Evolutionary conservation across 2,888 invertebrate species (phyloP).

Genomic region (Syritta pipiens): DNA sequence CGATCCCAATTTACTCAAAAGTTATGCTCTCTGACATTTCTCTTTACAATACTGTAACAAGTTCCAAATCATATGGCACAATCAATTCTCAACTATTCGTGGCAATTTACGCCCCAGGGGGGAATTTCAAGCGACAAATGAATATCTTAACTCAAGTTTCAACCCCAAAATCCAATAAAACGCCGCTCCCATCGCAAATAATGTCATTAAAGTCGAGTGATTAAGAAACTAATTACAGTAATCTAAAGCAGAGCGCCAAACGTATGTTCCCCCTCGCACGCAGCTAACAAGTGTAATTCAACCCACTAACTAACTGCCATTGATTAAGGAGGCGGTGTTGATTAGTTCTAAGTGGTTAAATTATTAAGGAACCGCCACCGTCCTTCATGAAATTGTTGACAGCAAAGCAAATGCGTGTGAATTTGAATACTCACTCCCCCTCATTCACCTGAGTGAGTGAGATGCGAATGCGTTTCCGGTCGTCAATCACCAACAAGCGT

Average conservation of each 20-base stretch:
- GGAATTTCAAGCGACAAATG: too few species aligned
- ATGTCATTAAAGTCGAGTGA: conserved; percentile 8
- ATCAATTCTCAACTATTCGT: too few species aligned
- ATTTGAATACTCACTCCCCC: too few species aligned
- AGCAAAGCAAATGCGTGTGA: conserved; percentile 5
- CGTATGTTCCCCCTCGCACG: not conserved
- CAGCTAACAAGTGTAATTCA: conserved; percentile 18
- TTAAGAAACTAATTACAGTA: conserved; percentile 23
- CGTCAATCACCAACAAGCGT: not conserved
- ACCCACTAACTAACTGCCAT: not conserved
- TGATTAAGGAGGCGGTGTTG: conserved; percentile 10
- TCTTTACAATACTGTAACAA: too few species aligned
- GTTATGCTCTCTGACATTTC: too few species aligned
- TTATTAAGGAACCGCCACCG: conserved; percentile 23
- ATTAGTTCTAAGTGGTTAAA: conserved; percentile 24
- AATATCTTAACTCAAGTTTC: conserved; percentile 1
- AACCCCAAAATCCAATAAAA: not conserved
- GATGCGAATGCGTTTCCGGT: not conserved
- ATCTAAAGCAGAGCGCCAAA: not conserved
- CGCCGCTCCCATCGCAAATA: conserved; percentile 2
- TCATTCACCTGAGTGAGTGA: not conserved
- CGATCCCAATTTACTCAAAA: too few species aligned
- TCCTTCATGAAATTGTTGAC: not conserved
- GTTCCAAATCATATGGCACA: too few species aligned
- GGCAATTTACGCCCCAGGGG: too few species aligned